These are phyloP conservation scores for Drosophila mimica DNA, from an alignment of 2,888 invertebrate genomes.

Conservation along the genomic window DNA sequence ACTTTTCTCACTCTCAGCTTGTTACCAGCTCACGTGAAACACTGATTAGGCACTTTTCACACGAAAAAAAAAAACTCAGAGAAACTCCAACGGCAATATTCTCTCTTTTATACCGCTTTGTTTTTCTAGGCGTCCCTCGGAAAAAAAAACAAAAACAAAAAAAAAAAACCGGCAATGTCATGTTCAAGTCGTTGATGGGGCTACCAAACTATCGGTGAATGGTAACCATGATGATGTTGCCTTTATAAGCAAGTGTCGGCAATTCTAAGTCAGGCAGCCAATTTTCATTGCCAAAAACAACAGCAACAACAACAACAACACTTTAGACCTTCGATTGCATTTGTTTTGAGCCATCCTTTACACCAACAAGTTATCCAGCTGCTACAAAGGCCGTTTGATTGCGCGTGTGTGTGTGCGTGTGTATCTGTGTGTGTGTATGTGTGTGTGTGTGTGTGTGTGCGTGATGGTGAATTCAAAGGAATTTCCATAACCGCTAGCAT, in stretches of 20 bases:
- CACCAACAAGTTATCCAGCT: constrained; percentile 55
- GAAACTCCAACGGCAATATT: constrained; percentile 2
- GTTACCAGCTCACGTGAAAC: constrained; percentile 57
- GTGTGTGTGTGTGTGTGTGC: constrained; percentile 15
- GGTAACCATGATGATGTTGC: constrained; percentile 42
- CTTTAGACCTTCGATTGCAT: constrained; percentile 42
- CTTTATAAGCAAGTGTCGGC: constrained; percentile 55
- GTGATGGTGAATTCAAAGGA: constrained; percentile 64
- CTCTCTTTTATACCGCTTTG: constrained; percentile 12
- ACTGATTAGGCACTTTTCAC: constrained; percentile 72
- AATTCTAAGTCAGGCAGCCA: constrained; percentile 59
- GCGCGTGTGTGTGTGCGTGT: constrained; percentile 9
- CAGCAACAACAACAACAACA: constrained; percentile 37
- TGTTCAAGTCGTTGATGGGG: constrained; percentile 40
- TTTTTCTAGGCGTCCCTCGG: constrained; percentile 38
- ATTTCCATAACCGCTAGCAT: constrained; percentile 80
- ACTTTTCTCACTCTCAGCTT: constrained; percentile 50
- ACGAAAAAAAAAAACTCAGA: constrained; percentile 22
- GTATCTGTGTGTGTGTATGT: constrained; percentile 14
- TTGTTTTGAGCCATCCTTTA: constrained; percentile 51
- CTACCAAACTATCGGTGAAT: constrained; percentile 42
- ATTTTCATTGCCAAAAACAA: constrained; percentile 69
- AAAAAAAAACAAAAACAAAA: constrained; percentile 34
- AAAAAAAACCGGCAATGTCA: constrained; percentile 58
- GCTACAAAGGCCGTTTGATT: constrained; percentile 40